phyloP scores from a whole-genome alignment of 2,888 invertebrate genomes.

The Aphidius colemani region DNA sequence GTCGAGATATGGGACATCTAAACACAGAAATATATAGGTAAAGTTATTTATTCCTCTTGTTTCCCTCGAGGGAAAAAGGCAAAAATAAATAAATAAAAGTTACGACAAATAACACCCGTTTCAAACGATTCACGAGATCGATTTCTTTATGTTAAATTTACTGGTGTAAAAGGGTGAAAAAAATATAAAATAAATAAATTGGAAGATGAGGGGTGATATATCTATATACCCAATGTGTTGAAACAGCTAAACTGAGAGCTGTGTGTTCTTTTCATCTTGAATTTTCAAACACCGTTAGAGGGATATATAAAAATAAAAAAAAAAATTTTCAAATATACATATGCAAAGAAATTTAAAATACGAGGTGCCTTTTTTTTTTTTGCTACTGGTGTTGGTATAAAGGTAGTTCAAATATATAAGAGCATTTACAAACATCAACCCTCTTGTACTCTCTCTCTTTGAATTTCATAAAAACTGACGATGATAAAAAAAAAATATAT shows the following conservation, averaged over 20 bases:
- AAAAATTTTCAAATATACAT: conserved; percentile 33
- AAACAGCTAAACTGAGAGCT: neutral
- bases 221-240: neutral
- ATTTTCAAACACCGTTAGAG: neutral
- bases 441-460: neutral
- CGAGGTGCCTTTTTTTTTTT: conserved; percentile 24
- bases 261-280: no score
- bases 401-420: conserved; percentile 22
- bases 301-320: conserved; percentile 12
- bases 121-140: conserved; percentile 8
- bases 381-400: conserved; percentile 21
- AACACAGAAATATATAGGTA: no score
- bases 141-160: conserved; percentile 27
- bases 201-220: conserved; percentile 5
- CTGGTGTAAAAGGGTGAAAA: conserved; percentile 21
- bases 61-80: no score
- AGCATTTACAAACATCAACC: neutral
- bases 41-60: no score
- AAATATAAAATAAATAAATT: conserved; percentile 1
- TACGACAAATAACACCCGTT: no score
- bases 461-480: neutral
- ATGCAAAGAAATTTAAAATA: conserved; percentile 45
- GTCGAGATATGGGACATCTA: no score
- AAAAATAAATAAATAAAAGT: no score
- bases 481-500: no score